Conservation (phyloP, 2,113 vertebrate species). For the human region DNA sequence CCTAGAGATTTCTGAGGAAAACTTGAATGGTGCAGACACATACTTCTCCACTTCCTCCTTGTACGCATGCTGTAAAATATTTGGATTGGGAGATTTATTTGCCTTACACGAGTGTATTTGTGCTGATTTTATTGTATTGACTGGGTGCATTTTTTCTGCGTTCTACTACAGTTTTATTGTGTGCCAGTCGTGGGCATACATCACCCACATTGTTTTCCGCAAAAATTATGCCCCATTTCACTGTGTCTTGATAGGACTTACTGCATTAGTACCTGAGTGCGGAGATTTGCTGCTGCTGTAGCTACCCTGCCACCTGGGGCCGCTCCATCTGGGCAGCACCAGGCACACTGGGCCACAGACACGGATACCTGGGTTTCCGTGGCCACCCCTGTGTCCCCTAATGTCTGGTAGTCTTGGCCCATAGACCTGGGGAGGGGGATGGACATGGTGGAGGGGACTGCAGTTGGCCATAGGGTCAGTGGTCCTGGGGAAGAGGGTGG, state of each 20-base stretch:
- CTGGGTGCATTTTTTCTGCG: slow-evolving; percentile 83
- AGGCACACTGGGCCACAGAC: not conserved
- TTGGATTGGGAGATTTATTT: slow-evolving; percentile 86
- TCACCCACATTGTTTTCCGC: slow-evolving; percentile 85
- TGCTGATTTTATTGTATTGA: slow-evolving; percentile 88
- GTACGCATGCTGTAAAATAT: slow-evolving; percentile 78
- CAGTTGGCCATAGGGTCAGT: not conserved
- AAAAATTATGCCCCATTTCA: slow-evolving; percentile 87
- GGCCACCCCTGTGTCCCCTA: not conserved
- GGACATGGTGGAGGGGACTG: not conserved
- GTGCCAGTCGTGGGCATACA: slow-evolving; percentile 84
- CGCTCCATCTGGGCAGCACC: not conserved
- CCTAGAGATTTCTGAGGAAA: slow-evolving; percentile 77
- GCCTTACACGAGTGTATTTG: slow-evolving; percentile 85
- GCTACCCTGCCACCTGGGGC: not conserved
- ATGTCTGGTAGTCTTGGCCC: not conserved
- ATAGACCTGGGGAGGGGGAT: not conserved
- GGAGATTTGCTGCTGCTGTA: slow-evolving; percentile 78
- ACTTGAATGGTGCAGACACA: slow-evolving; percentile 19
- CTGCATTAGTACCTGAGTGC: slow-evolving; percentile 83
- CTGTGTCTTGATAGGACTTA: slow-evolving; percentile 84
- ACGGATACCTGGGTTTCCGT: not conserved
- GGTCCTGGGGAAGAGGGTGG: not conserved
- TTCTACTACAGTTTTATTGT: slow-evolving; percentile 87
- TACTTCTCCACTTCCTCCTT: slow-evolving; percentile 50